A percentile compares a stretch with the other conserved stretches of the same genome.
Conservation (phyloP, 2,797 vertebrate species). For the Neosilurus mollespiculum region DNA sequence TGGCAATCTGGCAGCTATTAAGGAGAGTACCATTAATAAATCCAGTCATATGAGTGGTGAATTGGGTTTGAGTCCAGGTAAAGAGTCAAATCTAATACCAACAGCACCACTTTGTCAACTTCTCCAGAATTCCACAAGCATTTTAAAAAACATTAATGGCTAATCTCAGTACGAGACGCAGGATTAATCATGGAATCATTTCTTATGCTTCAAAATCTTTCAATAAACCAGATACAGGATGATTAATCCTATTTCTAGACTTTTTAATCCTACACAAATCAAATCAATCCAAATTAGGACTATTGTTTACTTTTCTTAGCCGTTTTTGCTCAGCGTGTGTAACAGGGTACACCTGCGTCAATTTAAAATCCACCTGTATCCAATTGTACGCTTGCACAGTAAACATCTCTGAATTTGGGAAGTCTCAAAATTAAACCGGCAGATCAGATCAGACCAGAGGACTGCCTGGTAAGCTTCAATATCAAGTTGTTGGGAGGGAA, state of each 20-base stretch:
- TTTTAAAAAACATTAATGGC: neutral
- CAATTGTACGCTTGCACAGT: neutral
- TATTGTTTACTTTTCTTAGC: neutral
- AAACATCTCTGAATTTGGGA: slow-evolving; percentile 4
- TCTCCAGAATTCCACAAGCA: neutral
- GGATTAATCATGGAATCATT: neutral
- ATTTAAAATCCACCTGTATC: slow-evolving; percentile 12
- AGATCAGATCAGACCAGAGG: neutral
- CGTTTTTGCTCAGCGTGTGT: neutral
- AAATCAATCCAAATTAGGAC: neutral
- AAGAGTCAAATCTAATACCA: slow-evolving; percentile 38
- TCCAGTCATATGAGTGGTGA: slow-evolving; percentile 65
- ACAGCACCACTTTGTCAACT: slow-evolving; percentile 29
- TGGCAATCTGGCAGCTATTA: slow-evolving; percentile 69
- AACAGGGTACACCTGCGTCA: neutral
- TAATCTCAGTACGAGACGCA: neutral
- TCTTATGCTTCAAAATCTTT: neutral
- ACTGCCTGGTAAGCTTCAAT: slow-evolving; percentile 17
- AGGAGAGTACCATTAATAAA: slow-evolving; percentile 69
- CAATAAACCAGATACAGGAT: neutral
- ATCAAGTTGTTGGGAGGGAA: neutral
- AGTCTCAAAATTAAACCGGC: neutral
- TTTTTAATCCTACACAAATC: too few relatives aligned
- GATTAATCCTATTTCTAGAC: too few relatives aligned
- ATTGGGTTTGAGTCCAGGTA: slow-evolving; percentile 49